These are phyloP conservation scores for Sminthurides aquaticus DNA, from an alignment of 2,888 invertebrate genomes.

Conservation along the genomic window DNA sequence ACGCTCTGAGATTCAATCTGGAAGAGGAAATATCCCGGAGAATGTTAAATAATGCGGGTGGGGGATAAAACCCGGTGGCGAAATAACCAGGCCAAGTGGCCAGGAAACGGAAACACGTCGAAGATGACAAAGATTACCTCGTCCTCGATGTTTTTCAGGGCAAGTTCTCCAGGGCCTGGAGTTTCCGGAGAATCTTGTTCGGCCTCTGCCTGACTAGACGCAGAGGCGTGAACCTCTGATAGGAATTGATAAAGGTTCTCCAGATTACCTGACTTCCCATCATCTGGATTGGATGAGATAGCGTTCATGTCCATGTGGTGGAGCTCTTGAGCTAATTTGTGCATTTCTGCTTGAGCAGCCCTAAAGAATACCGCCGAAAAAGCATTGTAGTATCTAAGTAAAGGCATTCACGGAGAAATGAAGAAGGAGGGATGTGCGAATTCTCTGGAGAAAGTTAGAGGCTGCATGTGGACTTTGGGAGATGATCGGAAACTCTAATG, in stretches of 20 bases:
- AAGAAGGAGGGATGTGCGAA: too few relatives aligned
- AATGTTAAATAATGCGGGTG: neutral
- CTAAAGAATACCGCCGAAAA: conserved; percentile 1
- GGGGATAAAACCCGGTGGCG: too few relatives aligned
- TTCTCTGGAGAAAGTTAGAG: neutral
- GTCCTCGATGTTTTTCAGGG: neutral
- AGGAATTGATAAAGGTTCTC: conserved; percentile 85
- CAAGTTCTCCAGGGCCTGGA: neutral
- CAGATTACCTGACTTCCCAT: conserved; percentile 47
- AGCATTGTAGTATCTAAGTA: neutral
- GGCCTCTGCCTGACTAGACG: conserved; percentile 38
- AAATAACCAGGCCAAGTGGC: too few relatives aligned
- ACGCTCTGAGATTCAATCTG: conserved; percentile 21
- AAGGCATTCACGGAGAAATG: too few relatives aligned
- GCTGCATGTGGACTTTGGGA: too few relatives aligned
- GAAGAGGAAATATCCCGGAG: neutral
- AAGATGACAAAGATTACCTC: too few relatives aligned
- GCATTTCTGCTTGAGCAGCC: conserved; percentile 57
- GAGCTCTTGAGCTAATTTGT: conserved; percentile 29
- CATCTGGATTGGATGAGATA: conserved; percentile 27
- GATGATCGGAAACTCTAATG: neutral
- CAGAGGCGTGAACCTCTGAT: conserved; percentile 64
- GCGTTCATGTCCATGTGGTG: conserved; percentile 28
- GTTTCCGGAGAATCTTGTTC: neutral
- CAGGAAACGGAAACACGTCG: too few relatives aligned